Evolutionary conservation across 2,797 vertebrate species (phyloP).

Genomic region (Sorex maritimensis): DNA sequence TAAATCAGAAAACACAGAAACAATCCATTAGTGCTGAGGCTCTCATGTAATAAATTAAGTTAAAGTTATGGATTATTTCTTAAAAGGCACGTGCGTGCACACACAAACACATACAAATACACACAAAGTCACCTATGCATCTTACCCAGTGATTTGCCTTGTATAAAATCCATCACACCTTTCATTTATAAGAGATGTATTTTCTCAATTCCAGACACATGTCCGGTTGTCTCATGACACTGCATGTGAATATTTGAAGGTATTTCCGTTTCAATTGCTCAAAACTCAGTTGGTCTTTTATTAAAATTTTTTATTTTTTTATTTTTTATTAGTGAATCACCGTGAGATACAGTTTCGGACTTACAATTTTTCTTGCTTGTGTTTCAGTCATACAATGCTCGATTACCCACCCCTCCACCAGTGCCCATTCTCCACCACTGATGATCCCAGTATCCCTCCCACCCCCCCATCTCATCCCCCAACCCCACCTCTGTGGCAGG

Average conservation of each 20-base stretch:
- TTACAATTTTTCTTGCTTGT: too few relatives aligned
- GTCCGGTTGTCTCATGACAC: not conserved
- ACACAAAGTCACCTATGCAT: not conserved
- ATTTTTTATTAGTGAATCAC: too few relatives aligned
- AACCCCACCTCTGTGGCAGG: too few relatives aligned
- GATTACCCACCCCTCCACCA: too few relatives aligned
- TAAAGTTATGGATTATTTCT: constrained; percentile 54
- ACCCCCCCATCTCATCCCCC: too few relatives aligned
- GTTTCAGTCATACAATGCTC: too few relatives aligned
- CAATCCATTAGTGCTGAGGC: constrained; percentile 59
- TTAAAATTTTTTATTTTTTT: too few relatives aligned
- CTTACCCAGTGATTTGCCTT: constrained; percentile 57
- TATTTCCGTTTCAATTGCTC: constrained; percentile 47
- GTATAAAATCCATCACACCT: constrained; percentile 7
- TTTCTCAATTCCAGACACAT: constrained; percentile 41
- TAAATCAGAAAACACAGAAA: constrained; percentile 83
- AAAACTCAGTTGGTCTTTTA: constrained; percentile 41
- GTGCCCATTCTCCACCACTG: too few relatives aligned
- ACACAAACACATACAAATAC: not conserved
- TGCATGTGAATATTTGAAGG: constrained; percentile 51
- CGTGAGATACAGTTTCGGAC: too few relatives aligned
- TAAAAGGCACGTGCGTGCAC: not conserved
- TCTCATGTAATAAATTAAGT: constrained; percentile 68
- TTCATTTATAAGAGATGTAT: not conserved
- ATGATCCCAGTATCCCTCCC: too few relatives aligned